These are phyloP conservation scores for Chymomyza fuscimana DNA, from an alignment of 2,888 invertebrate genomes.

Conservation along the genomic window DNA sequence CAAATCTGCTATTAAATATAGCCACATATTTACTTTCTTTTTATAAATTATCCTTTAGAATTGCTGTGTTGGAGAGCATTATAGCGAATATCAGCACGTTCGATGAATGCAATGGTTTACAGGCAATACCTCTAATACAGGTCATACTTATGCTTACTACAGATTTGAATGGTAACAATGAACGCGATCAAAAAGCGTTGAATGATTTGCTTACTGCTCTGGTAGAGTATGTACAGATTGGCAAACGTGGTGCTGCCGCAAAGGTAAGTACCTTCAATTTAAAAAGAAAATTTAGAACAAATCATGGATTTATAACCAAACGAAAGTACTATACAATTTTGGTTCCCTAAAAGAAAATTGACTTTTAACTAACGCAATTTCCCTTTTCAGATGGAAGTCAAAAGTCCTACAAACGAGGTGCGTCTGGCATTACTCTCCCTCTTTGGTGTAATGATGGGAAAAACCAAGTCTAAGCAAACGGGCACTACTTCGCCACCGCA, in stretches of 20 bases:
- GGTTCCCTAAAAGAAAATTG: background rate
- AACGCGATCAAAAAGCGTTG: constrained; percentile 88
- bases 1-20: too few species aligned
- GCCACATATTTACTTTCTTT: background rate
- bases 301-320: background rate
- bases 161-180: constrained; percentile 92
- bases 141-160: constrained; percentile 93
- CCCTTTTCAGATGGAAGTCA: constrained; percentile 74
- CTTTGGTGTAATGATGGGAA: constrained; percentile 84
- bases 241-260: constrained; percentile 80
- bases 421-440: constrained; percentile 93
- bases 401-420: constrained; percentile 90
- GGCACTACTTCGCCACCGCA: constrained; percentile 80
- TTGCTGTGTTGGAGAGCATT: constrained; percentile 86
- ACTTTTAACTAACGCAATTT: background rate
- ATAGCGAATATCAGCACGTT: constrained; percentile 89
- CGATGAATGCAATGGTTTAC: constrained; percentile 88
- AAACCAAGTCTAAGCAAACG: constrained; percentile 79
- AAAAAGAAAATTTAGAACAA: too few species aligned
- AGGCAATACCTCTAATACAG: constrained; percentile 95
- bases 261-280: constrained; percentile 53
- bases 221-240: constrained; percentile 86
- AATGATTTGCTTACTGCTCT: constrained; percentile 87
- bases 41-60: constrained; percentile 50
- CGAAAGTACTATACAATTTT: background rate